phyloP scores from a whole-genome alignment of 2,888 invertebrate genomes.

The Drosophila formosana region DNA sequence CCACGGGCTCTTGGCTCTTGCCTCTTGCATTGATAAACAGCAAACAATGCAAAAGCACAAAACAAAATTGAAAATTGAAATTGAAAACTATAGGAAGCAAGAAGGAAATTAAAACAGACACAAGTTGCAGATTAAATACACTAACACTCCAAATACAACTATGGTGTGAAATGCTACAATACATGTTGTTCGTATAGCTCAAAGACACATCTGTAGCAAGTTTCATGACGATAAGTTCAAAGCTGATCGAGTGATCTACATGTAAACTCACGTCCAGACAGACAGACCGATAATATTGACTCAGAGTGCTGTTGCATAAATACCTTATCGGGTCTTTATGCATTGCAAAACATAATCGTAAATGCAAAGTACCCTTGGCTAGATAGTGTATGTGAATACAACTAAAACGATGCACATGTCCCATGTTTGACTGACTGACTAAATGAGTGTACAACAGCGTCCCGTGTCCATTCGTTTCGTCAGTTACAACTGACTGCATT shows the following conservation, averaged over 20 bases:
- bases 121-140: neutral
- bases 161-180: no score
- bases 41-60: slow-evolving; percentile 49
- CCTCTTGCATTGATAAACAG: slow-evolving; percentile 55
- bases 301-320: neutral
- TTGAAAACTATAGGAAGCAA: slow-evolving; percentile 29
- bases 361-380: neutral
- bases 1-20: slow-evolving; percentile 20
- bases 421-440: slow-evolving; percentile 72
- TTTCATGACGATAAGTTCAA: no score
- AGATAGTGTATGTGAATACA: slow-evolving; percentile 23
- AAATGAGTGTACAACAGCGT: slow-evolving; percentile 57
- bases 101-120: slow-evolving; percentile 7
- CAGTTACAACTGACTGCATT: slow-evolving; percentile 77
- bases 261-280: no score
- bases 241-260: no score
- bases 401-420: slow-evolving; percentile 52
- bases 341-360: neutral
- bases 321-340: neutral
- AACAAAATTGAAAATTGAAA: slow-evolving; percentile 43
- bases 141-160: neutral
- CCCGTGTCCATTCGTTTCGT: slow-evolving; percentile 52
- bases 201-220: no score
- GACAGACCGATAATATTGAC: neutral
- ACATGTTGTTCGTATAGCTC: no score